These are phyloP conservation scores for Rhogogaster chlorosoma DNA, from an alignment of 2,888 invertebrate species.

Conservation along the genomic window DNA sequence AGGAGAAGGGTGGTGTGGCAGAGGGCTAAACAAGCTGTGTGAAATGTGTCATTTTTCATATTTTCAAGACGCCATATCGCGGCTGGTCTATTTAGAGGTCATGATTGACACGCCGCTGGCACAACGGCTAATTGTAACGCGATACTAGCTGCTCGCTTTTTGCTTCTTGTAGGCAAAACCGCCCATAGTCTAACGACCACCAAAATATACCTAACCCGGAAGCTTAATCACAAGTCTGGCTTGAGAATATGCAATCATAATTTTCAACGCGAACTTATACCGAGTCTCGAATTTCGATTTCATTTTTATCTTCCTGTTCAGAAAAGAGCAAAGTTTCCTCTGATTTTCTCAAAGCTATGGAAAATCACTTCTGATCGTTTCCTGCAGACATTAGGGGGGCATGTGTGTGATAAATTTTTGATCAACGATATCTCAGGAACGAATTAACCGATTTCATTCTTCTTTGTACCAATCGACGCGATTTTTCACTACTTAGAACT, in stretches of 20 bases:
- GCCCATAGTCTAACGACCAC: constrained; percentile 39
- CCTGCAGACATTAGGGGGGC: too few species aligned
- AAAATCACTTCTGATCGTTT: too few species aligned
- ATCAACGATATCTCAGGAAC: too few species aligned
- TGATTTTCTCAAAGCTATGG: too few species aligned
- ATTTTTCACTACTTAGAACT: too few species aligned
- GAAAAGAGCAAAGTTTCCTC: too few species aligned
- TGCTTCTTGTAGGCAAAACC: neutral
- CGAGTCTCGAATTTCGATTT: neutral
- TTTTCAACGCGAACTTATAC: neutral
- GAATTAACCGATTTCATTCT: too few species aligned
- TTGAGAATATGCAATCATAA: neutral
- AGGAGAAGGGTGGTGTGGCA: neutral
- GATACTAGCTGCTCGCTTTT: neutral
- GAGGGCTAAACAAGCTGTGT: neutral
- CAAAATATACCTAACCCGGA: constrained; percentile 18
- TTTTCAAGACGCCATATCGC: neutral
- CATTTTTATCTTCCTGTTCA: too few species aligned
- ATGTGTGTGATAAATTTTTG: too few species aligned
- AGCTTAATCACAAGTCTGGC: neutral
- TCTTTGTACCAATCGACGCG: too few species aligned
- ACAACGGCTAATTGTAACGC: constrained; percentile 48
- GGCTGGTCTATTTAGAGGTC: constrained; percentile 38
- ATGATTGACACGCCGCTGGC: constrained; percentile 45
- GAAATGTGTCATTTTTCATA: constrained; percentile 23